Conservation (phyloP, 1,140 invertebrate species). For the Drosophila burlai region DNA sequence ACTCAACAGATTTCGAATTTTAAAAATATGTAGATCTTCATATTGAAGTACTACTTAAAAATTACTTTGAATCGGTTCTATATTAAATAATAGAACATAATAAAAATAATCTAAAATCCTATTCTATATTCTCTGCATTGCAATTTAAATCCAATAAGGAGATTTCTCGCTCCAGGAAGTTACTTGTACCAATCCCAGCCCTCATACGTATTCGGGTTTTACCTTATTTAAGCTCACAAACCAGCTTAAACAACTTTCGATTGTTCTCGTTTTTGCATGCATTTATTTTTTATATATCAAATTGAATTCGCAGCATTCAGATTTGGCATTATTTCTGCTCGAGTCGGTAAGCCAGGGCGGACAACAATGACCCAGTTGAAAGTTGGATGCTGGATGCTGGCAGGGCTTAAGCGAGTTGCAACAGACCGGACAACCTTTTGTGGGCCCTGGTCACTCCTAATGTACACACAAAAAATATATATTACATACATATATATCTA, state of each 20-base stretch:
- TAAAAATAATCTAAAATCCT: background rate
- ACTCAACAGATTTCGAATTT: background rate
- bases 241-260: constrained; percentile 30
- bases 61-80: too few species aligned
- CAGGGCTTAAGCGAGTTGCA: constrained; percentile 53
- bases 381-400: constrained; percentile 16
- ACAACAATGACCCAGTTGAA: constrained; percentile 49
- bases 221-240: background rate
- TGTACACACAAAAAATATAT: constrained; percentile 49
- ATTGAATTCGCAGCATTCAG: constrained; percentile 35
- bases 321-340: constrained; percentile 45
- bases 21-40: background rate
- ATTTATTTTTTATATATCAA: constrained; percentile 27
- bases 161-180: too few species aligned
- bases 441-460: constrained; percentile 55
- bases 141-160: background rate
- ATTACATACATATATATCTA: constrained; percentile 22
- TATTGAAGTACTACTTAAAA: too few species aligned
- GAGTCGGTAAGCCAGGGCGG: constrained; percentile 44
- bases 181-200: background rate
- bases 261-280: constrained; percentile 14
- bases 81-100: background rate
- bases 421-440: constrained; percentile 63
- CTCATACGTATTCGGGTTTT: background rate
- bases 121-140: background rate